Base-by-base conservation (phyloP, 2,797 vertebrate species). In the Leptatherina wallacei region DNA sequence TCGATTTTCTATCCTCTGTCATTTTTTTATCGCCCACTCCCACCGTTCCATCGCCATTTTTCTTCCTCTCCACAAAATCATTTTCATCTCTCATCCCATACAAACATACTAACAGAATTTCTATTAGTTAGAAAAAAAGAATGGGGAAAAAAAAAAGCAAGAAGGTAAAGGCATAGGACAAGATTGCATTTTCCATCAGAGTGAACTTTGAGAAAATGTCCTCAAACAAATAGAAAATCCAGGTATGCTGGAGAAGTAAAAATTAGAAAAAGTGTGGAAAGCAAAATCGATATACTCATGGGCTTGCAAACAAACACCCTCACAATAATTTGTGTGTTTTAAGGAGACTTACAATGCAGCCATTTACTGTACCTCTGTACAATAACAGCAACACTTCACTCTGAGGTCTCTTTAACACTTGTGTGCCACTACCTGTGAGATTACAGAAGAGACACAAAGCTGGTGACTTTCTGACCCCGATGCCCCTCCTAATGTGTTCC, bases 1-100 rank as follows among this genome's bases (percentile, higher is more conserved):
- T 94, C 78, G 94, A 95, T 95, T 94, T 95, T 88, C 86, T 85
- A 89, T 91, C 87, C 88, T 80, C 78, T 77, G 82, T 80, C 82
- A 63, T 89, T 92, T 89, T 81, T 85, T 90, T 86, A 88, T 89
- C 73, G 51, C 79, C 84, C 75, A 80, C 78, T 77, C 88, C 89
- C 74, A 83, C 75, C 78, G 75, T 89, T 85, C 76, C 72, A 59
- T 71, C 56, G 73, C 85, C 87, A 89, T 91, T 89, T 74, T 87
- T 93, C 88, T 85, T 86, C 69, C 90, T 87, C 81, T 84, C 80
- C 86, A 81, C 83, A 84, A 87, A 92, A 92, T 93, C 82, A 92
- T 92, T 93, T 92, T 92, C 90, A 92, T 92, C 91, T 86, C 80
- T 91, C 88, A 88, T 90, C 80, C 83, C 85, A 68, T 88, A 91